Evolutionary conservation across 2,888 invertebrate species (phyloP), one percentile per base, ranked within the genome.

Genomic region (Dryobotodes eremita): DNA sequence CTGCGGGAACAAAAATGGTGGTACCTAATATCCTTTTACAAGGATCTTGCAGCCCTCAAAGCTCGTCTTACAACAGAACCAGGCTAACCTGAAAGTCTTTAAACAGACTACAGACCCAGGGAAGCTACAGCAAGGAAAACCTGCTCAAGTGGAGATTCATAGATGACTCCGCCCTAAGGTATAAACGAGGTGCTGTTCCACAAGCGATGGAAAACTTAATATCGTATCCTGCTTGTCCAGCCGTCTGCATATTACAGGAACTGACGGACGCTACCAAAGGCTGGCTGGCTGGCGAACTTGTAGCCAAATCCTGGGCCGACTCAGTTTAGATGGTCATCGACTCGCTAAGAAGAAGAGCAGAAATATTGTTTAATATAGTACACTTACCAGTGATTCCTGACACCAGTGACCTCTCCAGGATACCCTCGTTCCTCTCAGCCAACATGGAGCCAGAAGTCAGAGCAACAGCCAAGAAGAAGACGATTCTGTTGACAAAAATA

Each of bases 401-500:
- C 0, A 99, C 99, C 66, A 99, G 96, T 71, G 98, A 98, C 85
- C 99, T 97, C 93, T 99, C 99, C 89, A 99, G 94, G 91, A 99
- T 98, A 7, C 99, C 99, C 93, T 99, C 99, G 90, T 99, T 99
- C 73, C 98, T 97, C 92, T 99, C 99, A 86, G 99, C 97, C 90
- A 99, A 97, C 98, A 99, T 98, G 13, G 99, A 98, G 7, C 99
- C 98, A 0, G 99, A 98, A 0, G 99, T 99, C 74, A 99, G 95
- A 50, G 99, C 99, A 7, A 99, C 99, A 3, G 99, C 98, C 94
- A 99, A 97, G 97, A 99, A 99, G 97, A 99, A 99, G 65, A 99
- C 98, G 65, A 99, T 99, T 62, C 98, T 99, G 95, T 72, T 96
- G 93, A 86, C 66, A 78, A 86, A 59, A 61, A 72, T 11, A 50